Percentiles rank a stretch among this genome's conserved stretches.
These are phyloP conservation scores for Epirrhoe tristata DNA, from an alignment of 2,888 invertebrate genomes.

Conservation along the genomic window DNA sequence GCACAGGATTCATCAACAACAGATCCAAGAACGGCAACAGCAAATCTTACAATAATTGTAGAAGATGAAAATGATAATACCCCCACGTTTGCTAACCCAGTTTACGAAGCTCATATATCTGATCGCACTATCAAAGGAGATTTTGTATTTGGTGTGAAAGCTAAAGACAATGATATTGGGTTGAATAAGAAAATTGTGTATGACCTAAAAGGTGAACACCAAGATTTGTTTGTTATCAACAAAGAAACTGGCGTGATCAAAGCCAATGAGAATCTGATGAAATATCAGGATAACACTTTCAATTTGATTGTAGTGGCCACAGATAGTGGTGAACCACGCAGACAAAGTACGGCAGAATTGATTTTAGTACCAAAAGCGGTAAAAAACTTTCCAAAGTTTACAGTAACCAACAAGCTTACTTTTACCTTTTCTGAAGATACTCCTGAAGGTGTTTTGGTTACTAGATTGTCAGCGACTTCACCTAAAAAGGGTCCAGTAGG, in stretches of 20 bases:
- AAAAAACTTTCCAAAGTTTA: slow-evolving; percentile 92
- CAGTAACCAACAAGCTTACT: slow-evolving; percentile 88
- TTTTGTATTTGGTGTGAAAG: slow-evolving; percentile 96
- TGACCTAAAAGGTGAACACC: slow-evolving; percentile 90
- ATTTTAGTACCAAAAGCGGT: slow-evolving; percentile 91
- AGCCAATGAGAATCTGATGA: slow-evolving; percentile 88
- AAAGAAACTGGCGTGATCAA: slow-evolving; percentile 94
- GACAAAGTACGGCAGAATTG: slow-evolving; percentile 90
- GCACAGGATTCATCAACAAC: slow-evolving; percentile 96
- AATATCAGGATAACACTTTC: slow-evolving; percentile 85
- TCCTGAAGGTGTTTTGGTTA: slow-evolving; percentile 90
- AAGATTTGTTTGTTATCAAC: slow-evolving; percentile 92
- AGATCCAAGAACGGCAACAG: slow-evolving; percentile 92
- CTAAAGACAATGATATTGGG: slow-evolving; percentile 93
- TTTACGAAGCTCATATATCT: slow-evolving; percentile 92
- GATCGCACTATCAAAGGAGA: slow-evolving; percentile 92
- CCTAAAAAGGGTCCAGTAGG: slow-evolving; percentile 91
- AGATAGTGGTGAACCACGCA: slow-evolving; percentile 90
- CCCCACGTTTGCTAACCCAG: slow-evolving; percentile 90
- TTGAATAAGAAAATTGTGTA: slow-evolving; percentile 93
- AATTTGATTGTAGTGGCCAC: slow-evolving; percentile 91
- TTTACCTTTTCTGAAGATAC: slow-evolving; percentile 93
- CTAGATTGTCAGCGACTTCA: slow-evolving; percentile 91
- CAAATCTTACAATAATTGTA: slow-evolving; percentile 92
- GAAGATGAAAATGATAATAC: slow-evolving; percentile 95